A percentile compares a stretch with the other conserved stretches of the same genome.
These are phyloP conservation scores for Melanotaenia pygmaea DNA, from an alignment of 2,797 vertebrate genomes.

Conservation along the genomic window DNA sequence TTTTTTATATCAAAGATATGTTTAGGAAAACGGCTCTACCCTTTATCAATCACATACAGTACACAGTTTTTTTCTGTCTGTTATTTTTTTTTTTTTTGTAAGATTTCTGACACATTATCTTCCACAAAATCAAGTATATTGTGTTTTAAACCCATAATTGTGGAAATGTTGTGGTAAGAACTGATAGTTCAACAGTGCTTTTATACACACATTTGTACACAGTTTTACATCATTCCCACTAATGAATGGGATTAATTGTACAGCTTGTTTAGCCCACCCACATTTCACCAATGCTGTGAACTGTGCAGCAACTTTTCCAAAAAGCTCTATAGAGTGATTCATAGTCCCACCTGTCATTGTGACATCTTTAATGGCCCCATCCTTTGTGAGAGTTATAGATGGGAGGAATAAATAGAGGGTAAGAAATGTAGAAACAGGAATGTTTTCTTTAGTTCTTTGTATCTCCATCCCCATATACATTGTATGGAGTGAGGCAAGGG, in stretches of 20 bases:
- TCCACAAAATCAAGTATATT: background rate
- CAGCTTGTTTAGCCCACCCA: slow-evolving; percentile 78
- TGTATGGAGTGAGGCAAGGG: slow-evolving; percentile 52
- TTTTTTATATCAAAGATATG: too few relatives aligned
- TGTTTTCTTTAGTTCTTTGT: slow-evolving; percentile 60
- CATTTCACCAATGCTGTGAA: slow-evolving; percentile 58
- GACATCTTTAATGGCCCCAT: slow-evolving; percentile 74
- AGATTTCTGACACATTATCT: background rate
- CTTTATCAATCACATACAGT: background rate
- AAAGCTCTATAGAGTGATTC: slow-evolving; percentile 73
- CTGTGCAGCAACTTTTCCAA: slow-evolving; percentile 53
- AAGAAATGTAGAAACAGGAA: slow-evolving; percentile 58
- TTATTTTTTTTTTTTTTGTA: background rate
- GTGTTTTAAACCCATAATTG: background rate
- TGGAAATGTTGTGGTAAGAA: background rate
- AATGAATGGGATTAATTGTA: slow-evolving; percentile 65
- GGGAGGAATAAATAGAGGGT: slow-evolving; percentile 62
- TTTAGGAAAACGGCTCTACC: too few relatives aligned
- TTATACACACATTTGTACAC: slow-evolving; percentile 11
- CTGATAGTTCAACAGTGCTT: slow-evolving; percentile 5
- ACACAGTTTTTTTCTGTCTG: background rate
- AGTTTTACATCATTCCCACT: slow-evolving; percentile 34
- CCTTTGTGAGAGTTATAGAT: slow-evolving; percentile 63
- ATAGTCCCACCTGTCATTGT: slow-evolving; percentile 74
- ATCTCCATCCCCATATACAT: slow-evolving; percentile 50